Base-by-base conservation (phyloP, 2,888 invertebrate species). In the Ormyrus rosae region DNA sequence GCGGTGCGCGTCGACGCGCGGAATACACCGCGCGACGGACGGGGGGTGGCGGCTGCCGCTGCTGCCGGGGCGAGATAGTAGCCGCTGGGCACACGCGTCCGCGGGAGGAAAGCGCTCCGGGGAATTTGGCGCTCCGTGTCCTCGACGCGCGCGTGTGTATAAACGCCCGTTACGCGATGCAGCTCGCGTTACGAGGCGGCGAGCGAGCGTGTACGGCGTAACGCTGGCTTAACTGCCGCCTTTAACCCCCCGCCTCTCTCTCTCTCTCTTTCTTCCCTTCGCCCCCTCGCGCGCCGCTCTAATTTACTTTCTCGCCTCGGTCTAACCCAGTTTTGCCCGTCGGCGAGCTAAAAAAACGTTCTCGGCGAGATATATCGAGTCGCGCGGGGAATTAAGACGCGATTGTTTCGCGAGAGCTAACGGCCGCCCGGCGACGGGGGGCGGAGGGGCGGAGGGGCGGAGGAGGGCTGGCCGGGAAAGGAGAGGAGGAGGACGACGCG, bases 241-340 rank as follows among this genome's bases (percentile, higher is more conserved):
- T 34, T 34, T 4, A 0, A 11, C 8, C 34, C 46, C 55, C 9
- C 64, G 13, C 6, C 65, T 50, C 50, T 8, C 53, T 34, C 34
- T 34, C 34, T 34, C 34, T 34, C 55, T 60, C 56, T 60, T 71
- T 48, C 64, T 65, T 65, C 71, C 63, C 71, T 71, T 64, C 34
- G 34, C 34, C 4, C 34, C 4, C 34, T 34, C 34, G 34, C 34
- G 53, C 61, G 61, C 46, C 69, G 74, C 53, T 80, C 75, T 71
- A 75, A 80, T 80, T 80, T 80, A 71, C 65, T 73, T 73, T 63
- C 68, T 68, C 73, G 50, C 51, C 78, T 65, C 70, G 65, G 58
- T 71, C 65, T 80, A 80, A 80, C 80, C 80, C 55, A 75, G 69
- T 80, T 78, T 78, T 55, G 46, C 64, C 50, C 64, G 56, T 63